Evolutionary conservation across 2,888 invertebrate species (phyloP).

Genomic region (Drosophila testacea): DNA sequence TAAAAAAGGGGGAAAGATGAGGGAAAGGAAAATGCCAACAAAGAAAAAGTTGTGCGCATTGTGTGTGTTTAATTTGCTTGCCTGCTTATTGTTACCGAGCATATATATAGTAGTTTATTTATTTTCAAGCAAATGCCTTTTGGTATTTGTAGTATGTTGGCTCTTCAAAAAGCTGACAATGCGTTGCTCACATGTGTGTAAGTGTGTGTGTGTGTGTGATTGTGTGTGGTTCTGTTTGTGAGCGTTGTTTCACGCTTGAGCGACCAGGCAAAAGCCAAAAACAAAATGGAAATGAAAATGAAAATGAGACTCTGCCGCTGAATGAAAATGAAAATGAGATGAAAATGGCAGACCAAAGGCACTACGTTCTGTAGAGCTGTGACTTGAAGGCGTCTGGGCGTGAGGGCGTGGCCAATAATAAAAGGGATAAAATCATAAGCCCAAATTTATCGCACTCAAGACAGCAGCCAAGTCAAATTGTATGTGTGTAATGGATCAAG

Average conservation of each 20-base stretch:
- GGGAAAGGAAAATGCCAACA: slow-evolving; percentile 36
- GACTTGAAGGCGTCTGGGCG: not conserved
- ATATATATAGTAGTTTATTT: slow-evolving; percentile 64
- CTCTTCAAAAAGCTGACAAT: slow-evolving; percentile 52
- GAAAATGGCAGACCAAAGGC: slow-evolving; percentile 37
- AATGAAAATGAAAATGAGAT: slow-evolving; percentile 47
- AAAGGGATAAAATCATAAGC: slow-evolving; percentile 77
- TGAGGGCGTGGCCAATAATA: slow-evolving; percentile 50
- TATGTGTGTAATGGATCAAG: slow-evolving; percentile 76
- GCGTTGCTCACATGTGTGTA: slow-evolving; percentile 25
- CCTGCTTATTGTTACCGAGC: slow-evolving; percentile 58
- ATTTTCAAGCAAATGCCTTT: slow-evolving; percentile 57
- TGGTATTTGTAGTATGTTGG: slow-evolving; percentile 10
- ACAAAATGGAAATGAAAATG: slow-evolving; percentile 59
- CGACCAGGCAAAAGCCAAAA: slow-evolving; percentile 61
- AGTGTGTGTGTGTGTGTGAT: slow-evolving; percentile 10
- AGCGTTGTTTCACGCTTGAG: slow-evolving; percentile 71
- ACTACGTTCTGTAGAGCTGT: not conserved
- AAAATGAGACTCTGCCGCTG: slow-evolving; percentile 25
- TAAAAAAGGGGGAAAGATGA: not conserved
- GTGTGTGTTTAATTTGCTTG: slow-evolving; percentile 72
- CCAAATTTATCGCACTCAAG: slow-evolving; percentile 75
- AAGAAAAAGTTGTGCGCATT: slow-evolving; percentile 44
- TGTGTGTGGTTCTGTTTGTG: slow-evolving; percentile 42
- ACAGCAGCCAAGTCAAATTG: slow-evolving; percentile 59